These are phyloP conservation scores for Rutpela maculata DNA, from an alignment of 2,888 invertebrate genomes.

Conservation along the genomic window DNA sequence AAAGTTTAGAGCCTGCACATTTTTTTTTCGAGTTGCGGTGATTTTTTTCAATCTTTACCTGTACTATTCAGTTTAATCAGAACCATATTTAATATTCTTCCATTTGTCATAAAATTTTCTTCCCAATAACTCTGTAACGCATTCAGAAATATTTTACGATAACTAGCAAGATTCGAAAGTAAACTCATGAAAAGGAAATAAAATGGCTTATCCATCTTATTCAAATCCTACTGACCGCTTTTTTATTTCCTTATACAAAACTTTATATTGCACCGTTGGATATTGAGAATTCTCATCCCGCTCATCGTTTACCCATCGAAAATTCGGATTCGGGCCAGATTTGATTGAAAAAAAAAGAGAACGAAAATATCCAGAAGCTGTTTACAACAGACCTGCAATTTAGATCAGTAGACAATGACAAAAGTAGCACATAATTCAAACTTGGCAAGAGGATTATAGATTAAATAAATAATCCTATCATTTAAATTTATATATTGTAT, in stretches of 20 bases:
- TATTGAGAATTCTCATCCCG: constrained; percentile 32
- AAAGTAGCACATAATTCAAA: not conserved
- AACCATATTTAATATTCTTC: no score
- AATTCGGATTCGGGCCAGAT: constrained; percentile 27
- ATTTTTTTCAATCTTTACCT: no score
- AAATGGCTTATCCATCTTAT: constrained; percentile 27
- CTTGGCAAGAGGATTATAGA: no score
- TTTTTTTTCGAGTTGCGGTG: no score
- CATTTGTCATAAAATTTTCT: no score
- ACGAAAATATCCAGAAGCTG: constrained; percentile 26
- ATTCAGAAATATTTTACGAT: not conserved
- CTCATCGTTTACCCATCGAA: constrained; percentile 36
- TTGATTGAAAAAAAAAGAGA: constrained; percentile 35
- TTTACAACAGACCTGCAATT: constrained; percentile 29
- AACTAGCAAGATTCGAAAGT: not conserved
- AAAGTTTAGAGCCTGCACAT: no score
- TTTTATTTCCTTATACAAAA: constrained; percentile 31
- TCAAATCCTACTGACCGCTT: constrained; percentile 32
- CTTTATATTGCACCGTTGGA: constrained; percentile 27
- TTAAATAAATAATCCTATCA: no score
- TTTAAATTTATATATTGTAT: no score
- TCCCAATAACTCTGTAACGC: not conserved
- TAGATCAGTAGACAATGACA: constrained; percentile 20
- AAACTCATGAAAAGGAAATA: constrained; percentile 10
- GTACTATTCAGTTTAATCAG: no score